Evolutionary conservation across 2,113 vertebrate genomes (phyloP).

Genomic region (Alexandromys fortis): DNA sequence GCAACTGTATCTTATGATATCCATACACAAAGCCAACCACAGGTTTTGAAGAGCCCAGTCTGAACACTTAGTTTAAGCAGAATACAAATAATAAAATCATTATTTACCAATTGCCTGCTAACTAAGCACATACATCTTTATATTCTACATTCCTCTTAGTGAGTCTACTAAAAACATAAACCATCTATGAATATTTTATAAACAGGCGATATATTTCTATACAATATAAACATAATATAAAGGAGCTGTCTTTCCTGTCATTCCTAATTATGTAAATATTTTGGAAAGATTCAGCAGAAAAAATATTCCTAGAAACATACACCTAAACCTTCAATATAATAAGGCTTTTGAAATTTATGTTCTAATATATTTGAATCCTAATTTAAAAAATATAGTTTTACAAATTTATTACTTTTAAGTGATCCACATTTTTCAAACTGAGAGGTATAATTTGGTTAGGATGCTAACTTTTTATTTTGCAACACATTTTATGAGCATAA

Average conservation of each 20-base stretch:
- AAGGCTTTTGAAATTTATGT: neutral
- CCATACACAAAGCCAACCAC: neutral
- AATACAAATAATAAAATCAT: neutral
- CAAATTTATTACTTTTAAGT: neutral
- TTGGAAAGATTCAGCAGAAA: conserved; percentile 37
- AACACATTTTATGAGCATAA: neutral
- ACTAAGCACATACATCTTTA: neutral
- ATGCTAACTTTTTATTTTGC: neutral
- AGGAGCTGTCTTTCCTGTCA: neutral
- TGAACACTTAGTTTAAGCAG: neutral
- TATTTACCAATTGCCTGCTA: neutral
- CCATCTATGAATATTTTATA: neutral
- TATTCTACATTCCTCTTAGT: neutral
- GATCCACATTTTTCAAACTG: conserved; percentile 10
- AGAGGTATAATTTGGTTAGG: conserved; percentile 7
- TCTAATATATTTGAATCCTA: neutral
- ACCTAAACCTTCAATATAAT: neutral
- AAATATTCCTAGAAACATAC: conserved; percentile 4
- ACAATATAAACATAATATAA: neutral
- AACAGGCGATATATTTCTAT: neutral
- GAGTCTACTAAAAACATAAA: neutral
- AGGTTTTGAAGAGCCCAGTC: neutral
- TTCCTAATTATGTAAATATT: conserved; percentile 22
- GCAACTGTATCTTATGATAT: conserved; percentile 7
- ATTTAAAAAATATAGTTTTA: neutral